Evolutionary conservation across 2,113 vertebrate species (phyloP).

Genomic region (Malurus cyaneus): DNA sequence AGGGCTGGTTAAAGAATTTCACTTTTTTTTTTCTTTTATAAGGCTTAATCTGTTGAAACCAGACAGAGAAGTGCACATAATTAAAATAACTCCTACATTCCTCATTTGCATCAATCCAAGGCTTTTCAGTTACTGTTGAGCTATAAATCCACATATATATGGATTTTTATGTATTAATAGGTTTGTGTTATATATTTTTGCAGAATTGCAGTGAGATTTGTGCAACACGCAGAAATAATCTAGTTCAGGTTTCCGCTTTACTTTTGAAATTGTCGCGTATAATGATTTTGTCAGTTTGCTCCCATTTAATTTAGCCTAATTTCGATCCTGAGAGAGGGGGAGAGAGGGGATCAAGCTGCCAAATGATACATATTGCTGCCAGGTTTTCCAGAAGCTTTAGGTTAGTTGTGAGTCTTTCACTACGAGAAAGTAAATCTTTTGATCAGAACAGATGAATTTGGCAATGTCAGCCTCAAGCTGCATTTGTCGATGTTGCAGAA

Average conservation of each 20-base stretch:
- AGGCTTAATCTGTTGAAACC: conserved; percentile 61
- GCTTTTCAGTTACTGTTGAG: conserved; percentile 19
- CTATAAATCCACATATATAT: not conserved
- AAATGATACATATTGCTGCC: not conserved
- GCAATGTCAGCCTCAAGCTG: not conserved
- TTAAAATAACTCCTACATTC: conserved; percentile 62
- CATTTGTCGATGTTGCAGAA: not conserved
- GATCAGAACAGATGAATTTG: not conserved
- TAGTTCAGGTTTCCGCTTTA: not conserved
- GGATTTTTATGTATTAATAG: not conserved
- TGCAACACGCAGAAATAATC: not conserved
- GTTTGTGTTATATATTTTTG: not conserved
- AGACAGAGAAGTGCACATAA: conserved; percentile 36
- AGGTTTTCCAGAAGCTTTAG: not conserved
- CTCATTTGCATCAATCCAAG: conserved; percentile 44
- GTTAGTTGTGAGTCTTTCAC: not conserved
- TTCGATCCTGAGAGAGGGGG: not conserved
- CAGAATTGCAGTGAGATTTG: not conserved
- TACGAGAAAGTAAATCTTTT: not conserved
- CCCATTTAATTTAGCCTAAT: not conserved
- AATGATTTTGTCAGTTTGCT: not conserved
- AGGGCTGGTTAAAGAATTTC: conserved; percentile 40
- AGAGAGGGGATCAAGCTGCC: not conserved
- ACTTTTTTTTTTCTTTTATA: not conserved
- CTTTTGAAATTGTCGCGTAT: not conserved